Evolutionary conservation across 2,113 vertebrate species (phyloP).

Genomic region (Crotalus helleri): DNA sequence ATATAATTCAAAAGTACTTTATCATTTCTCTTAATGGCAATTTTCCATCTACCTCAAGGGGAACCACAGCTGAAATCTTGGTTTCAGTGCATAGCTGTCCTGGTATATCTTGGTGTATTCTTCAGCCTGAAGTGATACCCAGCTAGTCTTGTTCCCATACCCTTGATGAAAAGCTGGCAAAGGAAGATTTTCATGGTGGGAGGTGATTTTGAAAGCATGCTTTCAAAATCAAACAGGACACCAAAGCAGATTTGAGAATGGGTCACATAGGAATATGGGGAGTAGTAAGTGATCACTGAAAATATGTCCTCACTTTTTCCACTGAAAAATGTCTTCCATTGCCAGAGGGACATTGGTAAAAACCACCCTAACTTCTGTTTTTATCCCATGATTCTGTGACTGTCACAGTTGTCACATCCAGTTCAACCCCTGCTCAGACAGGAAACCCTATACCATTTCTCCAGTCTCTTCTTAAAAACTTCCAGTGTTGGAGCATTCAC

Average conservation of each 20-base stretch:
- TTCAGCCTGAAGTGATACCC: too few species aligned
- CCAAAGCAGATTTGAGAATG: neutral
- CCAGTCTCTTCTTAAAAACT: too few species aligned
- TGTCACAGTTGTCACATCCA: neutral
- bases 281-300: neutral
- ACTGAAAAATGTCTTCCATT: neutral
- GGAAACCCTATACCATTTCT: too few species aligned
- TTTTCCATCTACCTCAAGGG: too few species aligned
- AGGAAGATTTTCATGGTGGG: neutral
- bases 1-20: too few species aligned
- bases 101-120: neutral
- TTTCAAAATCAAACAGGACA: neutral
- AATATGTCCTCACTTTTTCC: neutral
- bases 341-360: neutral
- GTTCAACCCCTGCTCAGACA: too few species aligned
- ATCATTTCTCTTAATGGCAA: too few species aligned
- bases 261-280: neutral
- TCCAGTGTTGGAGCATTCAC: too few species aligned
- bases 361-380: neutral
- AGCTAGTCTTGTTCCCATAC: neutral
- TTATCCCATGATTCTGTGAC: neutral
- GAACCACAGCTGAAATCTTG: neutral
- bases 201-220: neutral
- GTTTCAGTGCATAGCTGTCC: neutral
- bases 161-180: neutral